Base-by-base conservation (phyloP, 64 coral and sea anemone genomes). In the Montipora foliosa region DNA sequence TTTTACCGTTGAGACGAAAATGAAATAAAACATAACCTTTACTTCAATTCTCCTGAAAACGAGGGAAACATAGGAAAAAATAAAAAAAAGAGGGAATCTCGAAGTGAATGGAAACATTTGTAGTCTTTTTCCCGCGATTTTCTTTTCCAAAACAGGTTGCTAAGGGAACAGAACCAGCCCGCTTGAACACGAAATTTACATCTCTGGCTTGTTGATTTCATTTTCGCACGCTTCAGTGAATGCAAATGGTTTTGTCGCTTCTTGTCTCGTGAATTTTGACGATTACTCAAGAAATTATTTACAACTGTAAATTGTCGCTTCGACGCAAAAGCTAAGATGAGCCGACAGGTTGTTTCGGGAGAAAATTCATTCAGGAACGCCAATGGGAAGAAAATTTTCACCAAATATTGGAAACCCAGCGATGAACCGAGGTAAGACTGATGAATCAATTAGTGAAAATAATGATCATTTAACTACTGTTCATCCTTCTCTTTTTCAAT, bases 351-450 rank as follows among this genome's bases (percentile, higher is more conserved):
- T 53, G 2, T 15, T n/a, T 76, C 87, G 4, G 89, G 92, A 53
- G 83, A 97, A 84, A 82, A 57, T 55, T 97, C 92, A 6, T 97
- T 97, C 66, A 80, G 81, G 37, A 97, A 97, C 17, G 87, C 80
- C 55, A 84, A 94, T 78, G 92, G 95, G 2, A 47, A 20, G 8
- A 75, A 81, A 82, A 92, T 97, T 82, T 91, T 89, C 37, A 83
- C 92, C 9, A 97, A 92, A 74, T 87, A 87, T 49, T 97, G 95
- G 95, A 55, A 52, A 46, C 29, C 74, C 15, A 29, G 77, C 6
- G 53, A 91, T n/a, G 21, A 82, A 45, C 89, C 83, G 2, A 97
- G 73, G 95, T 97, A 15, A 78, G 92, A 47, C 44, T 12, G 48
- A 20, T 20, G 49, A 87, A 25, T 55, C n/a, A 4, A 68, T 25